phyloP scores from a whole-genome alignment of 2,888 invertebrate genomes.

The Ernsta delagoae region DNA sequence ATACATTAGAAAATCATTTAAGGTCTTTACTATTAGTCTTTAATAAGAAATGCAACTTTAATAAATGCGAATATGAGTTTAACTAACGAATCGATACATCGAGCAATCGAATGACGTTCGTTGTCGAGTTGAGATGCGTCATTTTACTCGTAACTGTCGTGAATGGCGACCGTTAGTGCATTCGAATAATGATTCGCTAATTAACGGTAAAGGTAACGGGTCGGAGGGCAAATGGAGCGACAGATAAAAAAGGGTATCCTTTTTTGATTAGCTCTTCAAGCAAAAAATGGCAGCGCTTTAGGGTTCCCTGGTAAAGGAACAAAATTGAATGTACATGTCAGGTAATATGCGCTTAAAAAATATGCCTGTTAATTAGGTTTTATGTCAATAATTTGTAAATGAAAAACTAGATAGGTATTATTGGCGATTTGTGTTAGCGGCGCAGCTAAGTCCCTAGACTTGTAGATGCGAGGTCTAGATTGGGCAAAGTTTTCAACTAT shows the following conservation, averaged over 20 bases:
- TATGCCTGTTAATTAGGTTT: too few species aligned
- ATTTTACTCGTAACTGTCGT: conserved; percentile 67
- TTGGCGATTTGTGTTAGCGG: too few species aligned
- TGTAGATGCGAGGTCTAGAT: too few species aligned
- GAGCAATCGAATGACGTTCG: conserved; percentile 57
- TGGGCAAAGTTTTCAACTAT: too few species aligned
- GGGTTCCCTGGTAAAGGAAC: conserved; percentile 7
- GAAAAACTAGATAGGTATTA: too few species aligned
- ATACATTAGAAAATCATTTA: too few species aligned
- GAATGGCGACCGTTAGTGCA: conserved; percentile 70
- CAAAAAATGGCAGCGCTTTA: conserved; percentile 9
- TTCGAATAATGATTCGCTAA: conserved; percentile 70
- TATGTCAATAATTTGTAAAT: too few species aligned
- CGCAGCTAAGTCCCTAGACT: too few species aligned
- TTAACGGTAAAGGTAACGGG: conserved; percentile 81
- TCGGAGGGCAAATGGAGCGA: conserved; percentile 59
- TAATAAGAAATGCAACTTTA: too few species aligned
- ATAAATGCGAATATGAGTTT: too few species aligned
- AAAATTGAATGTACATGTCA: not conserved
- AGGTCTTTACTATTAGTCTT: too few species aligned
- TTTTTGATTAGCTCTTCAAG: conserved; percentile 25
- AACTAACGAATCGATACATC: conserved; percentile 44
- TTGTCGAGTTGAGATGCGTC: conserved; percentile 63
- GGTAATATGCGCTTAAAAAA: too few species aligned
- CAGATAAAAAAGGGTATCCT: conserved; percentile 45